Percentiles rank a stretch among this genome's conserved stretches.
Conservation (phyloP, 2,113 vertebrate genomes). For the Tympanuchus pallidicinctus region DNA sequence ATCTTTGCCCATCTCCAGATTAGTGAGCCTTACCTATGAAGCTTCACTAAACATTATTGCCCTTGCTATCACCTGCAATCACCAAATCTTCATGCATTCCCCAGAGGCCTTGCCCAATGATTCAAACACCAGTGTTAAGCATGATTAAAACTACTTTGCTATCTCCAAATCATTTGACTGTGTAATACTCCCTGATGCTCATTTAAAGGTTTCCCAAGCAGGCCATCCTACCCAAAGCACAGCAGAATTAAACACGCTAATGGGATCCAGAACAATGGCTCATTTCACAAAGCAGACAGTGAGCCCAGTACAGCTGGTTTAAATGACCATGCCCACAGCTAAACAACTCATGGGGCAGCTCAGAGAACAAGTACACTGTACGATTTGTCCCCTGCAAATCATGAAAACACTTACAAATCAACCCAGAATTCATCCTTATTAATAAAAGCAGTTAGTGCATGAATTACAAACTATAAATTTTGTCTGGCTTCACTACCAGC, state of each 20-base stretch:
- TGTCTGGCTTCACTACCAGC: constrained; percentile 4
- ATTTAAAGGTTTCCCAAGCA: constrained; percentile 46
- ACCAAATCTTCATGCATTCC: background rate
- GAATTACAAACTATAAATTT: constrained; percentile 64
- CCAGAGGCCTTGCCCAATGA: background rate
- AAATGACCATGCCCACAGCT: constrained; percentile 60
- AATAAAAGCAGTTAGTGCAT: constrained; percentile 54
- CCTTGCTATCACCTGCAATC: background rate
- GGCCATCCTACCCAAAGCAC: constrained; percentile 20
- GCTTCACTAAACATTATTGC: background rate
- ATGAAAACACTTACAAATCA: background rate
- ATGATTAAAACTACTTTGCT: constrained; percentile 30
- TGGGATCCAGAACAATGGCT: constrained; percentile 60
- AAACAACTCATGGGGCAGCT: constrained; percentile 30
- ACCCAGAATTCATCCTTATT: constrained; percentile 37
- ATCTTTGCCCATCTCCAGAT: background rate
- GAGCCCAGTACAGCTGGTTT: constrained; percentile 52
- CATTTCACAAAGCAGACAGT: constrained; percentile 61
- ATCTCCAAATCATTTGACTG: constrained; percentile 13
- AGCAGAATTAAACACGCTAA: constrained; percentile 52
- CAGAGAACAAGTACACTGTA: background rate
- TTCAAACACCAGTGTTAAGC: background rate
- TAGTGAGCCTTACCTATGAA: background rate
- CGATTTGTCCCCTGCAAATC: constrained; percentile 32
- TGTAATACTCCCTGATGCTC: constrained; percentile 33